These are phyloP conservation scores for Delichon dasypus DNA, from an alignment of 2,797 vertebrate species.

Conservation along the genomic window DNA sequence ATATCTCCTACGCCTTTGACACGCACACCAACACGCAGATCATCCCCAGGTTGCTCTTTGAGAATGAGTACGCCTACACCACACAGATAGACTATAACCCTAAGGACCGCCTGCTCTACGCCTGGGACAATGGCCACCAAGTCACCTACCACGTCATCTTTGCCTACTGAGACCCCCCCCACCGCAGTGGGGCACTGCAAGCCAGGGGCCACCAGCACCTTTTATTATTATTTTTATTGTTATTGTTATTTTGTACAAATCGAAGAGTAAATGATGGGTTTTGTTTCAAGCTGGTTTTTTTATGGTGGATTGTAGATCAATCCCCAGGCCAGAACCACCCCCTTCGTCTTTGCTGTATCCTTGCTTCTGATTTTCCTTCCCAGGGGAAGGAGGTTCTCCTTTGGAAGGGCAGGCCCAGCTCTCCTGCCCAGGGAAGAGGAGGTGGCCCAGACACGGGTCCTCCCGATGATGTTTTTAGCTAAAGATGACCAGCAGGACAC, in stretches of 20 bases:
- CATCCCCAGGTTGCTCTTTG: conserved; percentile 91
- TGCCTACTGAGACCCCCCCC: conserved; percentile 83
- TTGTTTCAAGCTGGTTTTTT: conserved; percentile 17
- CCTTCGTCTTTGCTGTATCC: conserved; percentile 59
- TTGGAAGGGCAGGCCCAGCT: not conserved
- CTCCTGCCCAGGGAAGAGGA: not conserved
- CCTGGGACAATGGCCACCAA: conserved; percentile 98
- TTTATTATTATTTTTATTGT: conserved; percentile 73
- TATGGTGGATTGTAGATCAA: conserved; percentile 90
- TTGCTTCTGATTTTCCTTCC: conserved; percentile 50
- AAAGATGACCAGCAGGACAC: not conserved
- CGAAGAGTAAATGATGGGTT: conserved; percentile 71
- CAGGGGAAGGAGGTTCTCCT: not conserved
- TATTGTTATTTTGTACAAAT: conserved; percentile 81
- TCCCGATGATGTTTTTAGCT: not conserved
- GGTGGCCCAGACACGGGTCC: not conserved
- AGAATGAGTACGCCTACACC: conserved; percentile 91
- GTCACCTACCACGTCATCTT: conserved; percentile 94
- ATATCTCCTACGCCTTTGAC: conserved; percentile 96
- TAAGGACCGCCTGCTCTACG: conserved; percentile 91
- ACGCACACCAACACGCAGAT: conserved; percentile 98
- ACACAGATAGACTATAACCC: conserved; percentile 98
- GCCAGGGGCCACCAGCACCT: conserved; percentile 76
- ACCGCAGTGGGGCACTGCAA: conserved; percentile 29
- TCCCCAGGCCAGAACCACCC: conserved; percentile 75